phyloP scores from a whole-genome alignment of 2,113 vertebrate genomes.

The Athene cunicularia region DNA sequence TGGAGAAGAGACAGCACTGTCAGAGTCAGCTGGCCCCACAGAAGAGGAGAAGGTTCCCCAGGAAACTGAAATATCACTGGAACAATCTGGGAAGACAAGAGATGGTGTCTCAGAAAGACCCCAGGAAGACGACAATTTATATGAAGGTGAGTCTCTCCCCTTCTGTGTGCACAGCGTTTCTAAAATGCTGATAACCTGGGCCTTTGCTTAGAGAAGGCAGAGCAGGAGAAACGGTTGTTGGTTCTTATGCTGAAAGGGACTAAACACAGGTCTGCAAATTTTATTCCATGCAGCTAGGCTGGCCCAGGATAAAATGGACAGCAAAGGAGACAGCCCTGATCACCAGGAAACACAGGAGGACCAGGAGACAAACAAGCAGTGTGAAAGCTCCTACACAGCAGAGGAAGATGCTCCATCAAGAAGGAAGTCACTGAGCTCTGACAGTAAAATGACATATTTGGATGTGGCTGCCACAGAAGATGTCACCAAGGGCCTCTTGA shows the following conservation, averaged over 20 bases:
- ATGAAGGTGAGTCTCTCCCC: constrained; percentile 5
- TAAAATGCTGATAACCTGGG: not conserved
- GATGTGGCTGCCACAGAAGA: not conserved
- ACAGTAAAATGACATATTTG: not conserved
- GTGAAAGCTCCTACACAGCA: not conserved
- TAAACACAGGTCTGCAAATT: not conserved
- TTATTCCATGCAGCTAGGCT: constrained; percentile 54
- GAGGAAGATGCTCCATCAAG: not conserved
- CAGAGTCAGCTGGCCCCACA: not conserved
- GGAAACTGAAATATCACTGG: not conserved
- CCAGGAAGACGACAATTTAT: not conserved
- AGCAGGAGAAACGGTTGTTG: not conserved
- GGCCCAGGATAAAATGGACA: not conserved
- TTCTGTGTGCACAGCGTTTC: not conserved
- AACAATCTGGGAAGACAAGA: not conserved
- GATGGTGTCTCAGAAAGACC: not conserved
- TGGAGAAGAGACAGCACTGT: not conserved
- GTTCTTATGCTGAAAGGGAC: not conserved
- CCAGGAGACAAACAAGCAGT: not conserved
- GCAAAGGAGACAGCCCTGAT: not conserved
- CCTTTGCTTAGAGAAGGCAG: not conserved
- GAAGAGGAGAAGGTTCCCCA: not conserved
- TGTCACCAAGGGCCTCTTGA: not conserved
- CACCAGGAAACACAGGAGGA: not conserved
- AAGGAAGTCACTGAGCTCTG: not conserved